phyloP scores from a whole-genome alignment of 2,113 vertebrate genomes.

The Narcine bancroftii region DNA sequence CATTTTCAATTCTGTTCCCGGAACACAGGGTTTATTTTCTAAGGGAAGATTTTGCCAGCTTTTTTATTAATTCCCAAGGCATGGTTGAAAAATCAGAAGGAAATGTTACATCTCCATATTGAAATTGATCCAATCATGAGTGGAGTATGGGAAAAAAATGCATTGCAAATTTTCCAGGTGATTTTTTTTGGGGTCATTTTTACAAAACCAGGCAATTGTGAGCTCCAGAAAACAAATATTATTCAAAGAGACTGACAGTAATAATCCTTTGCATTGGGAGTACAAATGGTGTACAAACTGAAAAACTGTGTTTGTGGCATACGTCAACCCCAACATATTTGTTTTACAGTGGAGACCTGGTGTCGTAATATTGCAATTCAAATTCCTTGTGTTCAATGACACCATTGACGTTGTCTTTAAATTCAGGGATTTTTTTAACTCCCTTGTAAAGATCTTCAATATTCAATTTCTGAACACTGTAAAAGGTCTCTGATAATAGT shows the following conservation, averaged over 20 bases:
- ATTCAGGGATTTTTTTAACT: neutral
- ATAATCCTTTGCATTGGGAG: neutral
- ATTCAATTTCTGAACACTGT: neutral
- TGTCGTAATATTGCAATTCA: neutral
- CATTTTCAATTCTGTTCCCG: neutral
- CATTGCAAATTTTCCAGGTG: constrained; percentile 15
- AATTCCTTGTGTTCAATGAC: neutral
- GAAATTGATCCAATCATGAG: constrained; percentile 5
- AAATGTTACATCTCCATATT: constrained; percentile 3
- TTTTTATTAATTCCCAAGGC: constrained; percentile 1
- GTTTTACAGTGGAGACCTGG: neutral
- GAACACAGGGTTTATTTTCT: constrained; percentile 16
- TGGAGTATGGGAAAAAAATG: constrained; percentile 12
- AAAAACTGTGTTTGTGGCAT: neutral
- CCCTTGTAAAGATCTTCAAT: neutral
- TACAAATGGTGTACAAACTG: neutral
- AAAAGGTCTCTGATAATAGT: neutral
- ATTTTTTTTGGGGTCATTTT: neutral
- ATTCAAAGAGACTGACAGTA: constrained; percentile 1
- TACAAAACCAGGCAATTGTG: neutral
- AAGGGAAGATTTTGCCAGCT: constrained; percentile 24
- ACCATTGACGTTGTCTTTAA: neutral
- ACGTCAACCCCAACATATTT: neutral
- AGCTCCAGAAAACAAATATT: neutral
- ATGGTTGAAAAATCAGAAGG: constrained; percentile 29